Evolutionary conservation across 2,113 vertebrate species (phyloP).

Genomic region (Mandrillus leucophaeus): DNA sequence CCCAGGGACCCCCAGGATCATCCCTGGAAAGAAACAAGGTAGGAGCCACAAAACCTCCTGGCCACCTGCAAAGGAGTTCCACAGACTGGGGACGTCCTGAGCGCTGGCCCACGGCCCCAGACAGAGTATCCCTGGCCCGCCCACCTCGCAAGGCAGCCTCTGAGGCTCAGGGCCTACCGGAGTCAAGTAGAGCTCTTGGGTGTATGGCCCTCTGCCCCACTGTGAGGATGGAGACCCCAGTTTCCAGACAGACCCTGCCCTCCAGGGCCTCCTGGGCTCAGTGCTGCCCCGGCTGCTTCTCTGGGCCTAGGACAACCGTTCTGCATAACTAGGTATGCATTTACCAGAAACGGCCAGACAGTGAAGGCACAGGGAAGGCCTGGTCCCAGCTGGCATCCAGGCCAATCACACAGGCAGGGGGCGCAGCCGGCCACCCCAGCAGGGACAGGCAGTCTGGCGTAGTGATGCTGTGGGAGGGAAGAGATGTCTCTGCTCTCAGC

Average conservation of each 20-base stretch:
- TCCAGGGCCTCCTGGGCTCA: fast-evolving
- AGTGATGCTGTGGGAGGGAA: fast-evolving
- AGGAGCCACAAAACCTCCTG: neutral
- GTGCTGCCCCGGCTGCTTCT: fast-evolving
- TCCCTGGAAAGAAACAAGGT: neutral
- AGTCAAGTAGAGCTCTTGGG: neutral
- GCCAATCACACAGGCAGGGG: fast-evolving
- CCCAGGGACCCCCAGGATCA: too few species aligned
- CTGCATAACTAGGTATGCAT: neutral
- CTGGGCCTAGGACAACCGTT: too few species aligned
- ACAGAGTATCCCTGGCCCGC: too few species aligned
- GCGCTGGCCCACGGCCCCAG: neutral
- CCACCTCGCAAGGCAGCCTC: fast-evolving
- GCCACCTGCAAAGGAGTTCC: neutral
- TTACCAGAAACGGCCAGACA: neutral
- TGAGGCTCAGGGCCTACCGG: neutral
- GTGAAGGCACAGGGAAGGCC: too few species aligned
- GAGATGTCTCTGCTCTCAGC: neutral
- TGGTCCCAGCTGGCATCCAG: neutral
- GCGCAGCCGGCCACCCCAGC: neutral
- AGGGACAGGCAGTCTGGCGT: neutral
- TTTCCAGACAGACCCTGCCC: neutral
- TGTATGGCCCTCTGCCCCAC: neutral
- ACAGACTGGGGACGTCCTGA: too few species aligned
- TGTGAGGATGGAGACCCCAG: fast-evolving